Evolutionary conservation across 2,888 invertebrate species (phyloP).

Genomic region (Digitonthophagus gazella): DNA sequence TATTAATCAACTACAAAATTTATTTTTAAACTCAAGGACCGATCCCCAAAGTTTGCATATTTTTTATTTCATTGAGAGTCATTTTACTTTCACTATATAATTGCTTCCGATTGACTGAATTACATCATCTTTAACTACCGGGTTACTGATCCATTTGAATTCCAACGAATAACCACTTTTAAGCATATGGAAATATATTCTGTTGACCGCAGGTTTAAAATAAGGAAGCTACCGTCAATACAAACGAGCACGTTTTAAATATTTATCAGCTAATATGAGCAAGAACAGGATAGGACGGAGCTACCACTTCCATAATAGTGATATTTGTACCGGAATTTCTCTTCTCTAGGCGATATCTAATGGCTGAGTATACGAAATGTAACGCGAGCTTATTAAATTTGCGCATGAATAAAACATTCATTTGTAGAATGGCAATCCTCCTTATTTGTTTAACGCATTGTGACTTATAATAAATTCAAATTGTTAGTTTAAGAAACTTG

Average conservation of each 20-base stretch:
- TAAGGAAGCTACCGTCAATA: slow-evolving; percentile 12
- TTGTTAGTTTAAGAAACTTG: neutral
- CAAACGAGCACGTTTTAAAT: slow-evolving; percentile 11
- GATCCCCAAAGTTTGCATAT: too few relatives aligned
- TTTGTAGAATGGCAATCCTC: too few relatives aligned
- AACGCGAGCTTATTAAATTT: neutral
- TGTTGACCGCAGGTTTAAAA: neutral
- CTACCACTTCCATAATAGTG: neutral
- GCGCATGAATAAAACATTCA: neutral
- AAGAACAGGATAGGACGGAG: neutral
- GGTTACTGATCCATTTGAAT: neutral
- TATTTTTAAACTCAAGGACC: too few relatives aligned
- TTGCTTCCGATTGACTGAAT: slow-evolving; percentile 3
- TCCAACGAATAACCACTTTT: neutral
- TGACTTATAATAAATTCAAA: neutral
- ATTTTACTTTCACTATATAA: slow-evolving; percentile 7
- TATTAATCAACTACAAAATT: too few relatives aligned
- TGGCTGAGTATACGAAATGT: neutral
- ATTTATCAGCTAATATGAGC: slow-evolving; percentile 15
- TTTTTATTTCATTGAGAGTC: neutral
- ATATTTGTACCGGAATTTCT: slow-evolving; percentile 10
- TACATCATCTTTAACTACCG: slow-evolving; percentile 1
- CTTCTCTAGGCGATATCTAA: neutral
- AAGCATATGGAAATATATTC: slow-evolving; percentile 9
- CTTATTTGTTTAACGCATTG: too few relatives aligned